A percentile compares a stretch with the other conserved stretches of the same genome.
Evolutionary conservation across 2,888 invertebrate species (phyloP).

Genomic region (Crematogaster levior): DNA sequence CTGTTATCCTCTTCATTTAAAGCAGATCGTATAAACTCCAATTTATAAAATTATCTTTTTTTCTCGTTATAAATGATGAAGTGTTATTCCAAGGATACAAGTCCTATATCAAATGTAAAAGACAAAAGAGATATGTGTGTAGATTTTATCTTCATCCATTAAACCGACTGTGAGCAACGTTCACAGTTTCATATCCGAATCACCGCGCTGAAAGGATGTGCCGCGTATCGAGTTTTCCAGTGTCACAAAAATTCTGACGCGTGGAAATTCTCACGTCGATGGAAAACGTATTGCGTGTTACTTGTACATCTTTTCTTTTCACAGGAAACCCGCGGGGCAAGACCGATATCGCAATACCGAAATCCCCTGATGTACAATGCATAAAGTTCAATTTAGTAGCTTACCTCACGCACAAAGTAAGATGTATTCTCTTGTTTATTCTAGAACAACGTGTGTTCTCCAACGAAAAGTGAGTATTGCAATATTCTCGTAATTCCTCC

Average conservation of each 20-base stretch:
- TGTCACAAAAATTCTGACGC: slow-evolving; percentile 26
- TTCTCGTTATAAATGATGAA: neutral
- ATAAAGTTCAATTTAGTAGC: slow-evolving; percentile 47
- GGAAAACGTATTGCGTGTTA: slow-evolving; percentile 27
- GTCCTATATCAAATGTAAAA: neutral
- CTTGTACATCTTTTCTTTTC: neutral
- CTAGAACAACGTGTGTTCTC: neutral
- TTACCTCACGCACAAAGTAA: slow-evolving; percentile 24
- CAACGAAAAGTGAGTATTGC: slow-evolving; percentile 5
- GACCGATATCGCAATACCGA: slow-evolving; percentile 13
- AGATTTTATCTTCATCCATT: slow-evolving; percentile 27
- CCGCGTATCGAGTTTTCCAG: neutral
- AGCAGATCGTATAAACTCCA: neutral
- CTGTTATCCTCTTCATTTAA: neutral
- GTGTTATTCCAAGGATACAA: neutral
- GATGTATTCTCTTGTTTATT: neutral
- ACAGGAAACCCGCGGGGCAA: neutral
- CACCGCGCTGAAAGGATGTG: neutral
- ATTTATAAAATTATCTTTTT: neutral
- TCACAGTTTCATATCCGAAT: slow-evolving; percentile 33
- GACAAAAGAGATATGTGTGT: neutral
- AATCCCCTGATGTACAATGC: slow-evolving; percentile 3
- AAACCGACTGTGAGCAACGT: neutral
- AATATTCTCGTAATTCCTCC: slow-evolving; percentile 16
- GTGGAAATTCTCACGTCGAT: slow-evolving; percentile 27